Evolutionary conservation across 2,797 vertebrate genomes (phyloP).

Genomic region (Danio aesculapii): DNA sequence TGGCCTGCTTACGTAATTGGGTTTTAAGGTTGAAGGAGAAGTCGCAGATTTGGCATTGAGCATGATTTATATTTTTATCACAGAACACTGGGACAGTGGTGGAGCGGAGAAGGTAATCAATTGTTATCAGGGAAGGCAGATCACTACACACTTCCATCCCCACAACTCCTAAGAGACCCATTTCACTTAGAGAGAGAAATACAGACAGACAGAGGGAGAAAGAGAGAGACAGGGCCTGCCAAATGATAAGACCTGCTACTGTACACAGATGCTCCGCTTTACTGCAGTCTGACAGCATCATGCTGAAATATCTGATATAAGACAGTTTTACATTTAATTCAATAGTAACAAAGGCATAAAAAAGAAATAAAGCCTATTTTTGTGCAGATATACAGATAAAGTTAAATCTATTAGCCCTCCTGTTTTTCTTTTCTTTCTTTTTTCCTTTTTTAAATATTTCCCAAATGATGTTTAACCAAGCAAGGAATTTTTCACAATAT

Average conservation of each 20-base stretch:
- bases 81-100: constrained; percentile 20
- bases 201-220: not conserved
- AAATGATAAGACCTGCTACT: constrained; percentile 21
- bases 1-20: constrained; percentile 20
- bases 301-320: not conserved
- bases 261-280: not conserved
- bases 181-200: constrained; percentile 27
- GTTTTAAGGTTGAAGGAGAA: constrained; percentile 21
- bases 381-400: too few species aligned
- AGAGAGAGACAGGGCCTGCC: not conserved
- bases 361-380: too few species aligned
- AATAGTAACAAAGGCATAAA: not conserved
- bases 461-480: too few species aligned
- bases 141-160: constrained; percentile 47
- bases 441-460: too few species aligned
- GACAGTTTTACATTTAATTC: not conserved
- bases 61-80: constrained; percentile 36
- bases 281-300: not conserved
- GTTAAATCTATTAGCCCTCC: too few species aligned
- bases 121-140: constrained; percentile 60
- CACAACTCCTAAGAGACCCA: constrained; percentile 35
- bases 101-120: constrained; percentile 58
- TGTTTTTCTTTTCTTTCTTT: too few species aligned
- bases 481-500: too few species aligned
- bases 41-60: constrained; percentile 11